phyloP scores from a whole-genome alignment of 2,888 invertebrate genomes.

The Villa cingulata region DNA sequence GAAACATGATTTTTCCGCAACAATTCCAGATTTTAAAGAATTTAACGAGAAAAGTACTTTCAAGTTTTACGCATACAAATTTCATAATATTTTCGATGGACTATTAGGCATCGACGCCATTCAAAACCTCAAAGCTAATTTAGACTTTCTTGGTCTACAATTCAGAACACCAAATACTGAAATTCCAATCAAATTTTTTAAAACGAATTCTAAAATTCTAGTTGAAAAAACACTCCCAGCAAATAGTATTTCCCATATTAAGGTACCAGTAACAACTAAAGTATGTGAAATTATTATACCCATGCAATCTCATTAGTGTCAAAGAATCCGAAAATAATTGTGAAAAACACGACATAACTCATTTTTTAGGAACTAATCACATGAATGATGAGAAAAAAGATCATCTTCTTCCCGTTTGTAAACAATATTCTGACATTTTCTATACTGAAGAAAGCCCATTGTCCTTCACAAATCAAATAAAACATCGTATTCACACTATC shows the following conservation, averaged over 20 bases:
- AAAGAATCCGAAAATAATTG: background rate
- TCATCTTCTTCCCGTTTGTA: too few relatives aligned
- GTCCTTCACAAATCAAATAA: too few relatives aligned
- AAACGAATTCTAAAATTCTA: background rate
- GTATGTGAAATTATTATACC: background rate
- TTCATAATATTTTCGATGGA: conserved; percentile 1
- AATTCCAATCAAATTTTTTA: background rate
- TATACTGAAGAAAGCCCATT: too few relatives aligned
- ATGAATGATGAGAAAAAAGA: too few relatives aligned
- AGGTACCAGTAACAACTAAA: background rate
- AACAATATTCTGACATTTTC: too few relatives aligned
- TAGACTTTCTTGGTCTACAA: background rate
- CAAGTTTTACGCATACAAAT: background rate
- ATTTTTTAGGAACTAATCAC: too few relatives aligned
- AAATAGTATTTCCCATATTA: background rate
- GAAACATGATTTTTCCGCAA: conserved; percentile 1
- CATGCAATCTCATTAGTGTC: background rate
- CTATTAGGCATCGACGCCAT: conserved; percentile 1
- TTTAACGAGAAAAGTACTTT: background rate
- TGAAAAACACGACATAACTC: too few relatives aligned
- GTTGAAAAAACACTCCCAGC: background rate
- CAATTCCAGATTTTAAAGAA: conserved; percentile 4
- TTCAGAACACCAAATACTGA: background rate
- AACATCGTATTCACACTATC: too few relatives aligned
- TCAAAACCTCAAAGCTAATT: background rate